phyloP scores from a whole-genome alignment of 2,888 invertebrate genomes.

The Pecten maximus region DNA sequence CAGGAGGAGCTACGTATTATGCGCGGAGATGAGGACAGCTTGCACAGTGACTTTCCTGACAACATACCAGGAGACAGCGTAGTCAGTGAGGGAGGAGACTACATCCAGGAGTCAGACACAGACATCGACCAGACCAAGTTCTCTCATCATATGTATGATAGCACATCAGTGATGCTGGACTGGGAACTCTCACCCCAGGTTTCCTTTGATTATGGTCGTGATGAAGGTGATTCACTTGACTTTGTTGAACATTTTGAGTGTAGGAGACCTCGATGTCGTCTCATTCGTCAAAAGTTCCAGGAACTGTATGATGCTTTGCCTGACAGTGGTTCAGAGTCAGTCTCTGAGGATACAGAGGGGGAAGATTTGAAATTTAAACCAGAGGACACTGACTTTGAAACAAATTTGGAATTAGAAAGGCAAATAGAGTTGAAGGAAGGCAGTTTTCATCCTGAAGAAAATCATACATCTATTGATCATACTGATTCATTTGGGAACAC shows the following conservation, averaged over 20 bases:
- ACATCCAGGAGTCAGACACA: neutral
- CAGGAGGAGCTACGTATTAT: conserved; percentile 60
- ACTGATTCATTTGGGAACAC: neutral
- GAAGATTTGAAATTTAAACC: conserved; percentile 40
- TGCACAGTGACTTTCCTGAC: conserved; percentile 42
- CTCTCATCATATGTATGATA: conserved; percentile 43
- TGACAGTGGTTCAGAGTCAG: neutral
- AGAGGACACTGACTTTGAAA: neutral
- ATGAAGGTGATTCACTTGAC: conserved; percentile 2
- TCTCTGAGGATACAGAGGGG: neutral
- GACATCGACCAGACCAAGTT: conserved; percentile 39
- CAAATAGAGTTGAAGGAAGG: neutral
- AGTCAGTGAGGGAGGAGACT: conserved; percentile 38
- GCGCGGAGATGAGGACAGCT: neutral
- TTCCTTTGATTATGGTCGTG: conserved; percentile 57
- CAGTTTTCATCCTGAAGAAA: neutral
- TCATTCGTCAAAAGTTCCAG: conserved; percentile 43
- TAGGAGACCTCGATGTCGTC: conserved; percentile 43
- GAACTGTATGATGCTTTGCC: conserved; percentile 36
- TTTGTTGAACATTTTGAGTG: conserved; percentile 28
- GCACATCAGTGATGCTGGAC: conserved; percentile 58
- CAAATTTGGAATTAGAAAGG: neutral
- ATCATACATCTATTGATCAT: neutral
- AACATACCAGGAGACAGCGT: conserved; percentile 46
- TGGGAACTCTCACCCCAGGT: conserved; percentile 62